Conservation (phyloP, 1,140 invertebrate genomes). For the Cyphomyrmex costatus region DNA sequence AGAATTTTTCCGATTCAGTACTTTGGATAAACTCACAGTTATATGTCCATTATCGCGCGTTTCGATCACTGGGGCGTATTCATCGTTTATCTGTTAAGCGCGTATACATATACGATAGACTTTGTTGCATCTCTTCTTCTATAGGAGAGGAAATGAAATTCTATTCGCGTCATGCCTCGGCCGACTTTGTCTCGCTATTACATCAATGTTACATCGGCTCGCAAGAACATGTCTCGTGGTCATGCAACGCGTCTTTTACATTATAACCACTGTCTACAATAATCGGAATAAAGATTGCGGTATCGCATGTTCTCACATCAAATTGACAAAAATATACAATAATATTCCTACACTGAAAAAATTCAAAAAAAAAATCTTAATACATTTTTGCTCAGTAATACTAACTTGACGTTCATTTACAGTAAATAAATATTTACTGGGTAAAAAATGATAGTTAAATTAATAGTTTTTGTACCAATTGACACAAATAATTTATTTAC, state of each 20-base stretch:
- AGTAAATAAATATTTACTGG: no score
- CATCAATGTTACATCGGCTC: constrained; percentile 58
- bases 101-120: constrained; percentile 40
- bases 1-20: constrained; percentile 47
- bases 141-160: constrained; percentile 55
- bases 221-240: constrained; percentile 33
- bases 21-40: constrained; percentile 49
- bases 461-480: no score
- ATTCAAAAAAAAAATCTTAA: no score
- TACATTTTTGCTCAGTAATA: no score
- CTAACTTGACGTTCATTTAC: no score
- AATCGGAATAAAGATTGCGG: neutral
- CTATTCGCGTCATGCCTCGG: constrained; percentile 55
- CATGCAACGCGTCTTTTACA: constrained; percentile 9
- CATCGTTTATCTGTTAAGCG: constrained; percentile 60
- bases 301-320: neutral
- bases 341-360: neutral
- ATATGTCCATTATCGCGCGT: constrained; percentile 37
- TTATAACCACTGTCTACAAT: constrained; percentile 6
- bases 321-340: neutral
- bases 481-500: no score
- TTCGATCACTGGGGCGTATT: constrained; percentile 26
- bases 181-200: constrained; percentile 63
- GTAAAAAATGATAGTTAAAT: no score
- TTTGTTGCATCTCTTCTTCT: constrained; percentile 43